phyloP scores from a whole-genome alignment of 2,113 vertebrate genomes.

The Onychostoma macrolepis region DNA sequence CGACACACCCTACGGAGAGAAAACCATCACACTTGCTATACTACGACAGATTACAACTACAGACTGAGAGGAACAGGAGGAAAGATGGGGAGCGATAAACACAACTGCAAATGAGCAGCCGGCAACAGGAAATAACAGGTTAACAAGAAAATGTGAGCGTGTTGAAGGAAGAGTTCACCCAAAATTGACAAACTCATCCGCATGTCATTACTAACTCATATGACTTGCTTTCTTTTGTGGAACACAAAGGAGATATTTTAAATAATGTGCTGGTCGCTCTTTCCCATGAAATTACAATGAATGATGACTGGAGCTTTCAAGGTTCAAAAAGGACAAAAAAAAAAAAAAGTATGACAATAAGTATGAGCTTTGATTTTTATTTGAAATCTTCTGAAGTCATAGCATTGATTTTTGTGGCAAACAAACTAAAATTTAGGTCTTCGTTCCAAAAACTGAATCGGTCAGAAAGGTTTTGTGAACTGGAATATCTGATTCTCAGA shows the following conservation, averaged over 20 bases:
- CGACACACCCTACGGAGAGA: conserved; percentile 27
- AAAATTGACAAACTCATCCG: not conserved
- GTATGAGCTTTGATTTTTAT: not conserved
- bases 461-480: not conserved
- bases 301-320: not conserved
- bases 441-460: not conserved
- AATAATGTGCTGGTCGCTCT: not conserved
- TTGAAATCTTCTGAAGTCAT: not conserved
- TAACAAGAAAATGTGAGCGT: not conserved
- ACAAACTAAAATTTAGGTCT: not conserved
- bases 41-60: conserved; percentile 7
- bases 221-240: not conserved
- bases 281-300: not conserved
- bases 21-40: not conserved
- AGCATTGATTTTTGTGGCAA: not conserved
- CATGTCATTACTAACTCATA: not conserved
- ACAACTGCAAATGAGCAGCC: not conserved
- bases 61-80: conserved; percentile 1
- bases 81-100: not conserved
- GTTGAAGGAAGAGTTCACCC: not conserved
- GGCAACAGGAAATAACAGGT: conserved; percentile 11
- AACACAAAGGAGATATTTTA: not conserved
- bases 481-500: not conserved
- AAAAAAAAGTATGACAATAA: not conserved
- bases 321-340: not conserved